Conservation (phyloP, 92 coral and sea anemone species). For the Porites divaricata region DNA sequence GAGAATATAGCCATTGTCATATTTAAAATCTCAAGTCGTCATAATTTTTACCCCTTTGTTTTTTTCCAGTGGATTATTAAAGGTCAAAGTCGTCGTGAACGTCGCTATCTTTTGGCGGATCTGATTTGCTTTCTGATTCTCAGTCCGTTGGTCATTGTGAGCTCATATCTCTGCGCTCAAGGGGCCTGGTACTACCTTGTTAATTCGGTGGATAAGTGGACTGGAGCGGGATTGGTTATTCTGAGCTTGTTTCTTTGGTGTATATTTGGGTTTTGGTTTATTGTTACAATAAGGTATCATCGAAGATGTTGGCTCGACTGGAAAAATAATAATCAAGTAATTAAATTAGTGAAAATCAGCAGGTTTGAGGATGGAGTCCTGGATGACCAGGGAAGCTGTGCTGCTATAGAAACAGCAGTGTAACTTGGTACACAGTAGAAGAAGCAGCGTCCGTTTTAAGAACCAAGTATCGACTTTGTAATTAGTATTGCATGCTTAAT, state of each 20-base stretch:
- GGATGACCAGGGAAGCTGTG: neutral
- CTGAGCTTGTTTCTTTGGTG: constrained; percentile 84
- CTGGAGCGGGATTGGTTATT: constrained; percentile 77
- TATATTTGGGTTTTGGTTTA: constrained; percentile 78
- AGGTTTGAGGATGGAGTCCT: constrained; percentile 3
- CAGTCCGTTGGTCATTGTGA: constrained; percentile 80
- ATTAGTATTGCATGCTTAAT: no score
- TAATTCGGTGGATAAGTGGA: constrained; percentile 63
- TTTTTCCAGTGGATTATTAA: constrained; percentile 78
- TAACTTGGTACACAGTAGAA: neutral
- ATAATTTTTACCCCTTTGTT: neutral
- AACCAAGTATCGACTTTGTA: no score
- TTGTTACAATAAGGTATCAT: constrained; percentile 82
- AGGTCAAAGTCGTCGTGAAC: constrained; percentile 70
- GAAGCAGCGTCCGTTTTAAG: no score
- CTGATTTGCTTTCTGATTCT: constrained; percentile 75
- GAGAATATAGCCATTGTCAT: no score
- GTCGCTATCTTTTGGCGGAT: constrained; percentile 94
- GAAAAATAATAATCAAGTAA: constrained; percentile 82
- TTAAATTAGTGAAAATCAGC: constrained; percentile 56
- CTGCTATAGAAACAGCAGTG: constrained; percentile 22
- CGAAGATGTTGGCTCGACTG: constrained; percentile 84
- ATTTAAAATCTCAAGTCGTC: no score
- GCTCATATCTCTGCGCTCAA: constrained; percentile 88
- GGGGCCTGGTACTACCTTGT: constrained; percentile 92